Conservation (phyloP, 1,140 invertebrate genomes). For the Geopemphigus sp. region DNA sequence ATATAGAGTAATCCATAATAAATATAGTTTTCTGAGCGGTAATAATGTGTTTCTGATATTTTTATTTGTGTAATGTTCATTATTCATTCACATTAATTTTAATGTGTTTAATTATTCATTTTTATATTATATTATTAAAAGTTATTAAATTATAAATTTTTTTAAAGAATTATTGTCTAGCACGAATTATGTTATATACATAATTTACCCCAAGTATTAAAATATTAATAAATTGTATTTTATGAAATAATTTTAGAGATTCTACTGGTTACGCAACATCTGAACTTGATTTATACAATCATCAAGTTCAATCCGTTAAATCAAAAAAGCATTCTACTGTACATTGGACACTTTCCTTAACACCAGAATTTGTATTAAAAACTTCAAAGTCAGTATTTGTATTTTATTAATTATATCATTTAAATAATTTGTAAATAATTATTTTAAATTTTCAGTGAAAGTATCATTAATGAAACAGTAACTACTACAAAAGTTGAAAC, state of each 20-base stretch:
- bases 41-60: too few species aligned
- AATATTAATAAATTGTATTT: too few species aligned
- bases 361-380: conserved; percentile 1
- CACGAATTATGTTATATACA: too few species aligned
- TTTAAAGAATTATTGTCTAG: too few species aligned
- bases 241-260: conserved; percentile 22
- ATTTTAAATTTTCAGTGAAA: not conserved
- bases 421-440: not conserved
- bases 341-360: conserved; percentile 27
- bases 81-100: too few species aligned
- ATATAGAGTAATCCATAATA: too few species aligned
- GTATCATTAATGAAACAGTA: not conserved
- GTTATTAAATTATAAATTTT: too few species aligned
- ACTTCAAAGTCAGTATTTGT: not conserved
- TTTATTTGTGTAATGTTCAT: too few species aligned
- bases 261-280: not conserved
- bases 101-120: too few species aligned
- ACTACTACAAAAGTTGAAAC: not conserved
- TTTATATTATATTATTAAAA: too few species aligned
- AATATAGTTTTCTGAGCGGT: too few species aligned
- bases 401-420: not conserved
- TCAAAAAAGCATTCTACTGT: not conserved
- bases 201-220: too few species aligned
- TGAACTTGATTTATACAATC: not conserved
- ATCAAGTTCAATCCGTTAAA: conserved; percentile 7